A percentile compares a stretch with the other conserved stretches of the same genome.
Evolutionary conservation across 2,113 vertebrate species (phyloP).

Genomic region (Boleophthalmus pectinirostris): DNA sequence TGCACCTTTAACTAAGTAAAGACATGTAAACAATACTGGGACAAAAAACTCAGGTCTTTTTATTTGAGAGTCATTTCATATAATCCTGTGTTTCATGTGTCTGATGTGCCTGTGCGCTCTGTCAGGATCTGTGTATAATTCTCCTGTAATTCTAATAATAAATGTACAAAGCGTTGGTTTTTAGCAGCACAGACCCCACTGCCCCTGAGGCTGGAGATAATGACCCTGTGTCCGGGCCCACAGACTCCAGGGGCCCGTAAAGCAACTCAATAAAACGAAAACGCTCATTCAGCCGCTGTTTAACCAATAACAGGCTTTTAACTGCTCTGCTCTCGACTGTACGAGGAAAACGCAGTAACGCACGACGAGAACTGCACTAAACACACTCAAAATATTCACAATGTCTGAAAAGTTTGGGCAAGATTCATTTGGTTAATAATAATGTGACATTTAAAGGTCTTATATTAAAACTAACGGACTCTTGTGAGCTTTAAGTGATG

Average conservation of each 20-base stretch:
- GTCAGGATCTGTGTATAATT: neutral
- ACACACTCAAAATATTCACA: too few species aligned
- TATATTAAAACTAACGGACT: too few species aligned
- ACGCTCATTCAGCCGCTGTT: neutral
- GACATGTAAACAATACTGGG: too few species aligned
- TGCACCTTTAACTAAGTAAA: neutral
- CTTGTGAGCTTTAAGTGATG: too few species aligned
- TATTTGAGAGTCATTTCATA: too few species aligned
- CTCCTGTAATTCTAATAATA: neutral
- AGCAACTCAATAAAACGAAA: neutral
- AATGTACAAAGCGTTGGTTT: neutral
- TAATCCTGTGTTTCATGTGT: too few species aligned
- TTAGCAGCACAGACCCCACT: neutral
- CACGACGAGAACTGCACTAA: too few species aligned
- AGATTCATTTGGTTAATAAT: too few species aligned
- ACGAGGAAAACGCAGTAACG: neutral
- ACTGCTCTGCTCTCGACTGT: neutral
- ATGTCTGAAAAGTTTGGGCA: too few species aligned
- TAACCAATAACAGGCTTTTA: neutral
- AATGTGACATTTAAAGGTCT: too few species aligned
- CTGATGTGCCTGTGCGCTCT: neutral
- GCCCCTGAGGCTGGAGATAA: neutral
- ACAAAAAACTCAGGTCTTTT: too few species aligned
- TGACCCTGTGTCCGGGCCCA: neutral
- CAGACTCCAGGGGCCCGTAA: slow-evolving; percentile 6